These are phyloP conservation scores for Amorpha juglandis DNA, from an alignment of 2,888 invertebrate species.

Conservation along the genomic window DNA sequence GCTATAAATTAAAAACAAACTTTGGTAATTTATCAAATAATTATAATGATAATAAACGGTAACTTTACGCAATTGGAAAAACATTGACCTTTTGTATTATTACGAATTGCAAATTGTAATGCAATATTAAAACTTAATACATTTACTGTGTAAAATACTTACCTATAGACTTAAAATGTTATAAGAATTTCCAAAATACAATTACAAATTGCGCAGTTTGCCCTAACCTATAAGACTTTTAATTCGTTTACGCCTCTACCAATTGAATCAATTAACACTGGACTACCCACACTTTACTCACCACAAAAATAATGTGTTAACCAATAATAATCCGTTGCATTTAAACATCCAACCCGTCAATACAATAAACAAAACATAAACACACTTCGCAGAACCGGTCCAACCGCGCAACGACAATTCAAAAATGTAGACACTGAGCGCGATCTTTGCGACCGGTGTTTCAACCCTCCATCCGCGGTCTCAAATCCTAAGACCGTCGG, in stretches of 20 bases:
- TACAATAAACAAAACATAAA: conserved; percentile 10
- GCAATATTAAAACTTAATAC: background rate
- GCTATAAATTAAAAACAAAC: too few relatives aligned
- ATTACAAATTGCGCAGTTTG: too few relatives aligned
- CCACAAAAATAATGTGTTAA: background rate
- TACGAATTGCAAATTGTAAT: background rate
- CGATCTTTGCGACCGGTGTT: conserved; percentile 4
- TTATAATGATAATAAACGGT: background rate
- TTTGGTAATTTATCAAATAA: background rate
- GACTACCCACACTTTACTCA: background rate
- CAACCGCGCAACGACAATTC: conserved; percentile 19
- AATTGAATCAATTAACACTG: background rate
- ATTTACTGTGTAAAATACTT: background rate
- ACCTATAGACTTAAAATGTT: background rate
- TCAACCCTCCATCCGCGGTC: conserved; percentile 18
- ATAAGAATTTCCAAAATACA: too few relatives aligned
- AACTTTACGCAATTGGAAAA: background rate
- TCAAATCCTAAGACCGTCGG: conserved; percentile 25
- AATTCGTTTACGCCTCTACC: background rate
- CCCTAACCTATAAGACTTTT: too few relatives aligned
- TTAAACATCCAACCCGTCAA: conserved; percentile 1
- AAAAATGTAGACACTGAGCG: conserved; percentile 19
- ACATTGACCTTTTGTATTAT: conserved; percentile 3
- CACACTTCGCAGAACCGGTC: conserved; percentile 27
- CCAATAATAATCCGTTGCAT: background rate